Conservation (phyloP, 2,113 vertebrate genomes). For the Cyrtonyx montezumae region DNA sequence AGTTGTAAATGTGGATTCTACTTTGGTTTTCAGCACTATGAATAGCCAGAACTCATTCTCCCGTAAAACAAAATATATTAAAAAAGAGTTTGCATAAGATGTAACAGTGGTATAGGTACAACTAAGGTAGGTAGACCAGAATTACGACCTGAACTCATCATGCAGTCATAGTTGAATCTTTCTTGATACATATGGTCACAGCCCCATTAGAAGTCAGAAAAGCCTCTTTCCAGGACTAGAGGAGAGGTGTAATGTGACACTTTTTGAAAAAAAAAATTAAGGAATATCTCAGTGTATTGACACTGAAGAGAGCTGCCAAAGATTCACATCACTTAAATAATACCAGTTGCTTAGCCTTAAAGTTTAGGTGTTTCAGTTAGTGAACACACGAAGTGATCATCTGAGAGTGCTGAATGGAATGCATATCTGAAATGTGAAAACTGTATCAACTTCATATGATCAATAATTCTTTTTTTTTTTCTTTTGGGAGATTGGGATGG, state of each 20-base stretch:
- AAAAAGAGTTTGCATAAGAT: neutral
- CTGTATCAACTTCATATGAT: neutral
- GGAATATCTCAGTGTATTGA: neutral
- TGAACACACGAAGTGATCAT: neutral
- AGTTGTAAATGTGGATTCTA: neutral
- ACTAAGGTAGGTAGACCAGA: neutral
- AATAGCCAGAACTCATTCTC: neutral
- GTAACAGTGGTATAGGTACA: neutral
- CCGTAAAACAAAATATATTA: neutral
- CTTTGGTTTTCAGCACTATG: neutral
- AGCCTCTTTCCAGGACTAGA: neutral
- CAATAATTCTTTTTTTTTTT: neutral
- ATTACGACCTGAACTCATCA: neutral
- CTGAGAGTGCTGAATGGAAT: neutral
- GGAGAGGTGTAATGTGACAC: neutral
- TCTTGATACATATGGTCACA: neutral
- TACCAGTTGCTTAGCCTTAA: neutral
- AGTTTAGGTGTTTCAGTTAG: neutral
- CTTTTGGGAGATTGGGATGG: neutral
- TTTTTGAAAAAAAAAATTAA: neutral
- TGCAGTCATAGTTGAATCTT: neutral
- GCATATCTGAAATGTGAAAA: neutral
- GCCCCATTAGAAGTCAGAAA: neutral
- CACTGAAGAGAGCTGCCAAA: neutral
- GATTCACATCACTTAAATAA: slow-evolving; percentile 7